Base-by-base conservation (phyloP, 2,113 vertebrate genomes). In the Alectura lathami region DNA sequence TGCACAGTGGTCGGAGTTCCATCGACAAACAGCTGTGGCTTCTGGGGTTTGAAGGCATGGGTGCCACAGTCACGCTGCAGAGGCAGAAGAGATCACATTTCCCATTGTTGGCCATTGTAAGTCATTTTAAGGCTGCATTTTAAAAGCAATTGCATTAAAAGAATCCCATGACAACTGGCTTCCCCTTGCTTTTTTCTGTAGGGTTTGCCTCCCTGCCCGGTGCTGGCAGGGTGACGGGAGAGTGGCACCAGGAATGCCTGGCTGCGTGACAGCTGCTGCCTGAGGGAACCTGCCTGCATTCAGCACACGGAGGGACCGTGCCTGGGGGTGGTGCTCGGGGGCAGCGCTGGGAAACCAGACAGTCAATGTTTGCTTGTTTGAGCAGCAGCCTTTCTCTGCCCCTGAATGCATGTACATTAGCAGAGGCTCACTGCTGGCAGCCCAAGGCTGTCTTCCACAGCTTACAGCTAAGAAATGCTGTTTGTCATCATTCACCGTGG, bases 101-200 rank as follows among this genome's bases (percentile, higher is more conserved):
- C 83, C 72, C 86, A n/a, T 83, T 5, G 1, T 67, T 86, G 79
- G 54, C 50, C 64, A 11, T 88, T 75, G 27, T 6, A 88, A 86
- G 59, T 82, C 48, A 67, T 64, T 91, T 93, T 45, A 81, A 79
- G 78, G 45, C 88, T 89, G 77, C 57, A n/a, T 94, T 96, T 96
- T 88, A 69, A 88, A 80, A 93, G 45, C 51, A 48, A 80, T 51
- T 47, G 29, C 81, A 97, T 97, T 96, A 97, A 97, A 96, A 89
- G 50, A 73, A 43, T 32, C 17, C 1, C 1, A 51, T 80, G 74
- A 76, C 74, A 51, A 7, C 64, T 21, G 62, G 38, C 84, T 34
- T 72, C 72, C 62, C 69, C 29, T 29, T 45, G 56, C 17, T 12
- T 57, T 21, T 42, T 32, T 24, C 36, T n/a, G n/a, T n/a, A n/a